These are phyloP conservation scores for Frankliniella intonsa DNA, from an alignment of 2,888 invertebrate species.

Conservation along the genomic window DNA sequence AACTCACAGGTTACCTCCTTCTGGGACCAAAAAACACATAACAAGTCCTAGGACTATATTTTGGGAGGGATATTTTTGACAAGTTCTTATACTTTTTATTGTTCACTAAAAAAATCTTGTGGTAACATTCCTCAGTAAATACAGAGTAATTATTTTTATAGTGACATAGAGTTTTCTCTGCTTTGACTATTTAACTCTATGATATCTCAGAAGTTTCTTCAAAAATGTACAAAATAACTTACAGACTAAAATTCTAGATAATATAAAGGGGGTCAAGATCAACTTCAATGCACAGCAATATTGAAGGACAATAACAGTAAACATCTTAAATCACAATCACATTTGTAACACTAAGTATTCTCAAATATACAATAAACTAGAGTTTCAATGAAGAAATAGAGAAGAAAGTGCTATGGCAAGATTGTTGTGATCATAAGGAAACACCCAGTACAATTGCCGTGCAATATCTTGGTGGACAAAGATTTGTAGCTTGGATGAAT, in stretches of 20 bases:
- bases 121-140: slow-evolving; percentile 11
- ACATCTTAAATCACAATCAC: neutral
- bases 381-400: neutral
- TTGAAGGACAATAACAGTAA: neutral
- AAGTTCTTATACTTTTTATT: too few relatives aligned
- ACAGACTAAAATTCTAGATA: slow-evolving; percentile 31
- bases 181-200: neutral
- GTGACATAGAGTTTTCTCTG: neutral
- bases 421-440: neutral
- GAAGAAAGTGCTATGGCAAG: neutral
- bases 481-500: too few relatives aligned
- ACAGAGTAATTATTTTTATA: neutral
- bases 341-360: neutral
- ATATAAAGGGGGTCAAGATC: neutral
- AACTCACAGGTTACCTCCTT: too few relatives aligned
- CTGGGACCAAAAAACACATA: too few relatives aligned
- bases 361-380: neutral
- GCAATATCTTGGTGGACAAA: too few relatives aligned
- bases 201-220: neutral
- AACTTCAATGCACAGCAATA: neutral
- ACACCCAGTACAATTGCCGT: neutral
- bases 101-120: neutral
- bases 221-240: slow-evolving; percentile 15
- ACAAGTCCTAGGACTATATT: too few relatives aligned
- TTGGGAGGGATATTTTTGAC: too few relatives aligned